Evolutionary conservation across 2,888 invertebrate genomes (phyloP).

Genomic region (Agrotis segetum): DNA sequence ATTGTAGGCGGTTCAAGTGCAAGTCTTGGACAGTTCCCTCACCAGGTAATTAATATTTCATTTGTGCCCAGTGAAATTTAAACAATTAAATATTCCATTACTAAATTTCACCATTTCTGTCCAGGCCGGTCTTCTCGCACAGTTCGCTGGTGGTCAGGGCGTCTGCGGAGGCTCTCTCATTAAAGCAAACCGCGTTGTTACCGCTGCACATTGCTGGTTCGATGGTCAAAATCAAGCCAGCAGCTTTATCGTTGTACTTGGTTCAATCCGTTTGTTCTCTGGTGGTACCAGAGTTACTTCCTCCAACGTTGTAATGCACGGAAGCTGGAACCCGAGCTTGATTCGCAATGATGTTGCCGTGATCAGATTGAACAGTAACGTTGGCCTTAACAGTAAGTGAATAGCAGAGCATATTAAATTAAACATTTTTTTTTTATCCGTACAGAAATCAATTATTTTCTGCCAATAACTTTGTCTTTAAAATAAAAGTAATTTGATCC

Average conservation of each 20-base stretch:
- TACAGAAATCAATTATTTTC: too few relatives aligned
- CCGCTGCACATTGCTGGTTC: conserved; percentile 82
- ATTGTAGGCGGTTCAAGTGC: conserved; percentile 64
- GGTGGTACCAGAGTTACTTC: conserved; percentile 74
- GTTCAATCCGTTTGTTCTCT: conserved; percentile 70
- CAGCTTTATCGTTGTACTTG: conserved; percentile 75
- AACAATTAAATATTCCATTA: background rate
- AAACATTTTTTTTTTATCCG: too few relatives aligned
- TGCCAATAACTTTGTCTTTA: too few relatives aligned
- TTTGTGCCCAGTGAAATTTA: too few relatives aligned
- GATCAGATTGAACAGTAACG: conserved; percentile 56
- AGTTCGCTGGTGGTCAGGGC: conserved; percentile 54
- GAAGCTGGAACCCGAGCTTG: conserved; percentile 70
- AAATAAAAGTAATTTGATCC: background rate
- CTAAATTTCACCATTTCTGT: background rate
- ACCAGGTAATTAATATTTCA: conserved; percentile 59
- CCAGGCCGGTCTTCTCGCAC: conserved; percentile 58
- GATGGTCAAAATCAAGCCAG: conserved; percentile 75
- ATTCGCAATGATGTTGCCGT: conserved; percentile 76
- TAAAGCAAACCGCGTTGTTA: conserved; percentile 67
- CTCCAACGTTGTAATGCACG: conserved; percentile 68
- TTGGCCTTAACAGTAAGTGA: conserved; percentile 8
- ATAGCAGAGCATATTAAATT: too few relatives aligned
- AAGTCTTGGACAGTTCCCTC: conserved; percentile 60
- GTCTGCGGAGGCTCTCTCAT: conserved; percentile 78